These are phyloP conservation scores for Chaenogobius annularis DNA, from an alignment of 2,113 vertebrate genomes.

Conservation along the genomic window DNA sequence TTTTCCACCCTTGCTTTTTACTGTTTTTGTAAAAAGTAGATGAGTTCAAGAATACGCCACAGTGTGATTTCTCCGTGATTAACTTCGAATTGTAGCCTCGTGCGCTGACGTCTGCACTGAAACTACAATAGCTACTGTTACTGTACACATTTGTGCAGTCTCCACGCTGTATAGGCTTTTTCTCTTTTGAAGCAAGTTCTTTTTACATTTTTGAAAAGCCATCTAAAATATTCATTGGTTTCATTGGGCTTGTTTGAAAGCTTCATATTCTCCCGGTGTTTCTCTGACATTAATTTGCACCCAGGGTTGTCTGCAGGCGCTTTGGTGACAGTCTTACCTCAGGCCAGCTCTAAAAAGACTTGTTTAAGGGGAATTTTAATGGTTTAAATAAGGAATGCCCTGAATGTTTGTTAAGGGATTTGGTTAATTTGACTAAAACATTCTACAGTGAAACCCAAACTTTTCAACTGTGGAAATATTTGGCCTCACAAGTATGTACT, in stretches of 20 bases:
- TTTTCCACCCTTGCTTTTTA: too few species aligned
- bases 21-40: not conserved
- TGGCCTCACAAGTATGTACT: not conserved
- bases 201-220: constrained; percentile 13
- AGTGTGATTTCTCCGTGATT: not conserved
- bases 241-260: constrained; percentile 11
- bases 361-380: constrained; percentile 1
- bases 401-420: constrained; percentile 1
- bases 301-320: constrained; percentile 3
- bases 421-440: not conserved
- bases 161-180: not conserved
- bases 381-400: not conserved
- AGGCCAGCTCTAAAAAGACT: constrained; percentile 2
- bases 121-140: not conserved
- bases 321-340: not conserved
- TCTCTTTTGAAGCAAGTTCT: constrained; percentile 6
- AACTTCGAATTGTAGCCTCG: not conserved
- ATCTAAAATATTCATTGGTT: constrained; percentile 4
- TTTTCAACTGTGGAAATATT: not conserved
- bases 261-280: constrained; percentile 4
- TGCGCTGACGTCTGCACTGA: not conserved
- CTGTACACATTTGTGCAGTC: not conserved
- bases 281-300: constrained; percentile 12
- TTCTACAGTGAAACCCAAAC: not conserved
- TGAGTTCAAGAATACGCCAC: not conserved